Conservation (phyloP, 1,140 invertebrate species). For the Berghia stephanieae region DNA sequence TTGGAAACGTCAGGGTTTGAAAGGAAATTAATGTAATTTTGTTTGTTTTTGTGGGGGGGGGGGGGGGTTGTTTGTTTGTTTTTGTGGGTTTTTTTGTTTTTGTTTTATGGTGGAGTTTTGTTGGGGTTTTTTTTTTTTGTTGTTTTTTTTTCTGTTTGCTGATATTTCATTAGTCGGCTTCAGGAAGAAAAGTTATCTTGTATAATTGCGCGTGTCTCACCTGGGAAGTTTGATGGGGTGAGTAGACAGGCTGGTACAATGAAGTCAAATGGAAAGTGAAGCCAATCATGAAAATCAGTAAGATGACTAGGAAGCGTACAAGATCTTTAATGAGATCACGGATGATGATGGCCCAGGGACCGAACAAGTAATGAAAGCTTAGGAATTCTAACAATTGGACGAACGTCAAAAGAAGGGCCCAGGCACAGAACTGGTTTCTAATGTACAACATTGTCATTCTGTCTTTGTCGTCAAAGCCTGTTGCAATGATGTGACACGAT, state of each 20-base stretch:
- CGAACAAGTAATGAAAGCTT: slow-evolving; percentile 98
- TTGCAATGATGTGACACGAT: slow-evolving; percentile 84
- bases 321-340: slow-evolving; percentile 76
- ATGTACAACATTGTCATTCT: slow-evolving; percentile 82
- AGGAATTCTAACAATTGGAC: slow-evolving; percentile 91
- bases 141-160: too few relatives aligned
- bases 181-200: too few relatives aligned
- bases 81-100: too few relatives aligned
- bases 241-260: slow-evolving; percentile 86
- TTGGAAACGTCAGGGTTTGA: too few relatives aligned
- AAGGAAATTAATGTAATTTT: too few relatives aligned
- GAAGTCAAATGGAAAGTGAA: slow-evolving; percentile 98
- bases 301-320: slow-evolving; percentile 93
- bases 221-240: slow-evolving; percentile 30
- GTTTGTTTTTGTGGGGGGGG: too few relatives aligned
- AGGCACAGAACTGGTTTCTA: slow-evolving; percentile 94
- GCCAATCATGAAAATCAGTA: slow-evolving; percentile 97
- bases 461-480: slow-evolving; percentile 70
- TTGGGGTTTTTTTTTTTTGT: too few relatives aligned
- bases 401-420: slow-evolving; percentile 93
- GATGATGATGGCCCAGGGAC: slow-evolving; percentile 89
- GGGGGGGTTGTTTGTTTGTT: too few relatives aligned
- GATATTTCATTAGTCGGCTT: too few relatives aligned
- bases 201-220: not conserved
- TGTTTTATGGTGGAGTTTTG: too few relatives aligned